Base-by-base conservation (phyloP, 2,113 vertebrate species). In the Hyperoodon ampullatus region DNA sequence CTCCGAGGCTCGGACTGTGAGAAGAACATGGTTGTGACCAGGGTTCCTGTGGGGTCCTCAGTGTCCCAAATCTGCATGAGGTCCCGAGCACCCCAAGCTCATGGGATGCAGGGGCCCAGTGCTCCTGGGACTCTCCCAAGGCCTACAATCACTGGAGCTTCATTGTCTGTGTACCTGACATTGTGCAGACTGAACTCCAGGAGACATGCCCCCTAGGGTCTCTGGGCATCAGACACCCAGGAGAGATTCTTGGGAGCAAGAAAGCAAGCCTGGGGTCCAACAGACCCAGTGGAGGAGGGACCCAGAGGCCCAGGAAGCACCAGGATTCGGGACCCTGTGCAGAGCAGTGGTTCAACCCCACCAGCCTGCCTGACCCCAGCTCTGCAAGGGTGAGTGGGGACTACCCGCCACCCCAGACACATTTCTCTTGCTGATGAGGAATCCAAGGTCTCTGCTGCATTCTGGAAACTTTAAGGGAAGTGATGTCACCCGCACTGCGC, bases 281-380 rank as follows among this genome's bases (percentile, higher is more conserved):
- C 10, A 1, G 15, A 12, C 11, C 0, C 26, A 5, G 30, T 35
- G 15, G 26, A 82, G 42, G 8, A 24, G 68, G 66, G 2, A 7
- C n/a, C 42, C 0, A 0, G 3, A 23, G 42, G 3, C 23, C 39
- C 39, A 12, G 77, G n/a, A 15, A 5, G 6, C 8, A 3, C 42
- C 9, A 0, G 2, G 13, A 9, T 0, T 5, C 19, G 3, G 14
- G 13, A 8, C n/a, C 0, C 70, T 11, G 24, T 0, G 1, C 5
- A 7, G 6, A 35, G 23, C 5, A 0, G 65, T 5, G 4, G 28
- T 1, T 8, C 14, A 23, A 19, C 30, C 3, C 6, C 39, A 6
- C n/a, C 2, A 13, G 47, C 63, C n/a, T 28, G n/a, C 16, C 28
- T 6, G 30, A 3, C 18, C 42, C 61, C 0, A 53, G 13, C 33